phyloP scores from a whole-genome alignment of 2,888 invertebrate genomes.

The Microchrysa polita region DNA sequence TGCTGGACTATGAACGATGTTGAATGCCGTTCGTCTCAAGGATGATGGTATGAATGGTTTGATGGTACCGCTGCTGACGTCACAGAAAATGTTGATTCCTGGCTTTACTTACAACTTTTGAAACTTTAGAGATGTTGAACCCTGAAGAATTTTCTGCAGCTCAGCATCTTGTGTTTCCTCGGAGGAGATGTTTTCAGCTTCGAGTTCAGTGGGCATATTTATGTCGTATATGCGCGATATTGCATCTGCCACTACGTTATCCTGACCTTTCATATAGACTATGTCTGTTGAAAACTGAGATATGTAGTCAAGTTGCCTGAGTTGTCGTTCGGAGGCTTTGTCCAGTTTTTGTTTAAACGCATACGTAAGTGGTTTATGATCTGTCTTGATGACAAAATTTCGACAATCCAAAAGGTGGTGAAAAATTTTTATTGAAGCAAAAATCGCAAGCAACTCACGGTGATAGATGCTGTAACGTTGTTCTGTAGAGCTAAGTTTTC shows the following conservation, averaged over 20 bases:
- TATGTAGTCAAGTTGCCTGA: slow-evolving; percentile 56
- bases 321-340: slow-evolving; percentile 56
- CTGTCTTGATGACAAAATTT: slow-evolving; percentile 24
- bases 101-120: background rate
- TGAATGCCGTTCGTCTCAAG: background rate
- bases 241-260: slow-evolving; percentile 48
- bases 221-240: slow-evolving; percentile 52
- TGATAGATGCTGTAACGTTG: slow-evolving; percentile 58
- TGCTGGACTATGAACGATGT: background rate
- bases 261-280: slow-evolving; percentile 40
- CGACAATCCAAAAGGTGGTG: slow-evolving; percentile 50
- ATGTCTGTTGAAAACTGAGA: slow-evolving; percentile 35
- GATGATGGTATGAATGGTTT: too few relatives aligned
- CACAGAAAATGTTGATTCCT: too few relatives aligned
- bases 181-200: background rate
- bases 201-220: background rate
- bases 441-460: slow-evolving; percentile 59
- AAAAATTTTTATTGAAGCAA: slow-evolving; percentile 52
- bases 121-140: background rate
- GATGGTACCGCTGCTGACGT: too few relatives aligned
- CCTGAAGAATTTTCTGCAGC: background rate
- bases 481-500: slow-evolving; percentile 56
- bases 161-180: background rate
- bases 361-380: slow-evolving; percentile 41
- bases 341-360: slow-evolving; percentile 55